Base-by-base conservation (phyloP, 2,113 vertebrate species). In the Erythrolamprus reginae region DNA sequence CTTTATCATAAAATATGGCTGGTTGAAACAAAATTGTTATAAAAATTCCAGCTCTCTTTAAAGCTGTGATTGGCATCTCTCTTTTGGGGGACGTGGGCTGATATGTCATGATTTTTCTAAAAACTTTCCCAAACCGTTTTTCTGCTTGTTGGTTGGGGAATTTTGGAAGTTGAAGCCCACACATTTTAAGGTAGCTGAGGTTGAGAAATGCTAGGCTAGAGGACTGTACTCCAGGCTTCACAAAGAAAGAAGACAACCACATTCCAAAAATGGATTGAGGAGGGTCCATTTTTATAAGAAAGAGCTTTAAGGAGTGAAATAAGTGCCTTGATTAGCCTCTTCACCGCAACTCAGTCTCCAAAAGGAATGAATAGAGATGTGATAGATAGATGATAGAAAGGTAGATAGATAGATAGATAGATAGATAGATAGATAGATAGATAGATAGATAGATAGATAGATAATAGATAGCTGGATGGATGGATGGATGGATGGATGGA, bases 401-500 rank as follows among this genome's bases (percentile, higher is more conserved):
- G 23, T 55, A 6, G 21, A 55, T 55, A 6, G 21, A 55, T 23
- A 15, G 13, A 52, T 23, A 24, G 23, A 56, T 7, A 24, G 23
- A 56, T 24, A 24, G 23, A 56, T 8, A 24, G 26, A 61, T 4
- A 13, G 4, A 65, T 2, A 13, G 28, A 65, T 4, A n/a, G 28
- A n/a, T 4, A 12, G 58, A 56, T 0, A 24, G 53, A 56, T 1
- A 23, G 50, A 47, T 6, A 47, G 47, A 47, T 47, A 6, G n/a
- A n/a, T n/a, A n/a, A 56, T 1, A 24, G 7, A 56, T 1, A 24
- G 23, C 24, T 3, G 9, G 7, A 24, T 1, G 9, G 23, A 28
- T 1, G 1, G 24, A 28, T 1, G 1, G 21, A 55, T 1, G 8
- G 21, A 55, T 1, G 8, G 21, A 58, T 7, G 8, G 17, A 53